Evolutionary conservation across 2,113 vertebrate species (phyloP), one percentile per base, ranked within the genome.

Genomic region (Hippocampus comes): DNA sequence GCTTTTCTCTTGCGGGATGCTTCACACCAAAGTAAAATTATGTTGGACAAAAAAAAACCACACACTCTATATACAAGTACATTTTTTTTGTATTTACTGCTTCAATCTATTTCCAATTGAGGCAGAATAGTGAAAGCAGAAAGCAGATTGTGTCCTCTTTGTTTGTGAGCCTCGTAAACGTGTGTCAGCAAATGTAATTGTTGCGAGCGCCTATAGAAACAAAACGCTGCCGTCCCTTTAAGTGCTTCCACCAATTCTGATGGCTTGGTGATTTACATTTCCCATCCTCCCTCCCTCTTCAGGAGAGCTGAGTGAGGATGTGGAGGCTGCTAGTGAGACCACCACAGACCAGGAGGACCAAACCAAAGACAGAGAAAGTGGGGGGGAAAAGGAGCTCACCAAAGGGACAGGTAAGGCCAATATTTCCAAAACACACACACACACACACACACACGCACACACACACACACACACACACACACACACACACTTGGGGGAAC

Each of bases 301-400:
- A 99, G 97, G 98, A 92, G 97, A 99, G 90, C 88, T 94, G 78
- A 86, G 83, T 82, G 97, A 98, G 93, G 97, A 98, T 95, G 94
- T 92, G 76, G 96, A 98, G 92, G 96, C 94, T 87, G 94, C 94
- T 87, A 94, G 76, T 86, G 97, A 98, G 91, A 92, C 93, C 71
- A 89, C 92, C 59, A 92, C 92, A 66, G 96, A 98, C 82, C 93
- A 94, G 83, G 97, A 98, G 91, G 97, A 98, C 90, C 92, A 95
- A 90, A 89, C 94, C 81, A 98, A 97, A 95, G 96, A 97, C 83
- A 94, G 92, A 85, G 97, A 97, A 86, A 91, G 94, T 89, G 94
- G 93, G 90, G 91, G 93, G 82, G 95, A 98, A 82, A 97, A 95
- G 89, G 96, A 98, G 79, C 94, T 94, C 91, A 92, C 86, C 93